Conservation (phyloP, 2,797 vertebrate genomes). For the Octomys mimax region DNA sequence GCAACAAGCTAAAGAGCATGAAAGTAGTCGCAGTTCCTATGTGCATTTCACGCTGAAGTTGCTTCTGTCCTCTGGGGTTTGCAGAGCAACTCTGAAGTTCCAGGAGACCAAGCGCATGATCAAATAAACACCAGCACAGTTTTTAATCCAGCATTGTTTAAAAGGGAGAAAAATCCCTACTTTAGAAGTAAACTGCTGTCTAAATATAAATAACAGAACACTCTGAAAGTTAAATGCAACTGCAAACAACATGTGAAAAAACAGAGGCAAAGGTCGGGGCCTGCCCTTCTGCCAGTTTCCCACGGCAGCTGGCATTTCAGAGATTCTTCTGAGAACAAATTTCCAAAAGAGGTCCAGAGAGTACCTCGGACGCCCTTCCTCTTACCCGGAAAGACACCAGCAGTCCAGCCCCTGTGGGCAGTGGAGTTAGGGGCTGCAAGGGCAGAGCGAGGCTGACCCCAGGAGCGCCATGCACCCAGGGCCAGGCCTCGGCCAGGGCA, state of each 20-base stretch:
- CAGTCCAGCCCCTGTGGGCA: too few species aligned
- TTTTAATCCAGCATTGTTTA: background rate
- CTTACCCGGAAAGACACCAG: background rate
- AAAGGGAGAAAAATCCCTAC: background rate
- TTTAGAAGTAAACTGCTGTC: conserved; percentile 45
- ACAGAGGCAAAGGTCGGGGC: background rate
- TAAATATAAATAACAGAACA: background rate
- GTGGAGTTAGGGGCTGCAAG: too few species aligned
- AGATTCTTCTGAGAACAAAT: background rate
- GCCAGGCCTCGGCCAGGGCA: too few species aligned
- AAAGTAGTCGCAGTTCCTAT: background rate
- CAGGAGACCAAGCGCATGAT: conserved; percentile 19
- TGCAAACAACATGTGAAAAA: background rate
- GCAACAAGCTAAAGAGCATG: background rate
- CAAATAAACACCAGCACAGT: background rate
- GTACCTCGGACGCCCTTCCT: background rate
- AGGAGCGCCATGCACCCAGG: too few species aligned
- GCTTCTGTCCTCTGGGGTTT: background rate
- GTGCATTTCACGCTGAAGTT: background rate
- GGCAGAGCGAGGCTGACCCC: too few species aligned
- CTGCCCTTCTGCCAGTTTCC: background rate
- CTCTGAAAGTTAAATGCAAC: background rate
- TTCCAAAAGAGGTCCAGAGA: background rate
- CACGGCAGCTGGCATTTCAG: conserved; percentile 8
- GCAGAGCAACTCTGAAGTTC: conserved; percentile 21